phyloP scores from a whole-genome alignment of 2,888 invertebrate genomes.

The Trichogramma evanescens region DNA sequence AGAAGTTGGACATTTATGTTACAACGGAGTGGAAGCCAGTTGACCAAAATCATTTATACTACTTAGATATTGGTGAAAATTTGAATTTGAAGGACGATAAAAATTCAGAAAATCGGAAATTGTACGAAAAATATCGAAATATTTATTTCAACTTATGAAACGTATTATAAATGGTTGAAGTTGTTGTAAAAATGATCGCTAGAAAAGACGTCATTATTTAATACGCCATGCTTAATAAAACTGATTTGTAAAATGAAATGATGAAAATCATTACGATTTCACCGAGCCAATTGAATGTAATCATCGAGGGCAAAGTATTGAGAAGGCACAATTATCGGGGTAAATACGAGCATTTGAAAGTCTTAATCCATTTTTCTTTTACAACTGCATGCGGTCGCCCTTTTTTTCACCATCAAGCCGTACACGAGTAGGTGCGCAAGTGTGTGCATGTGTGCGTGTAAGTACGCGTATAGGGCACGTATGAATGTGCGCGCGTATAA shows the following conservation, averaged over 20 bases:
- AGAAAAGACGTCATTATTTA: too few species aligned
- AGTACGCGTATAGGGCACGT: not conserved
- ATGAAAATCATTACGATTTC: too few species aligned
- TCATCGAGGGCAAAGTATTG: too few species aligned
- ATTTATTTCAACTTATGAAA: not conserved
- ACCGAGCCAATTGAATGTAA: too few species aligned
- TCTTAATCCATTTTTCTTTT: too few species aligned
- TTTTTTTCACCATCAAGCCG: too few species aligned
- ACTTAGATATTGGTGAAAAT: conserved; percentile 28
- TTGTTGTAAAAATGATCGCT: conserved; percentile 10
- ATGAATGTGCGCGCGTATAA: conserved; percentile 18
- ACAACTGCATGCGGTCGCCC: too few species aligned
- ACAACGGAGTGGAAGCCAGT: conserved; percentile 27
- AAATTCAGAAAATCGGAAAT: not conserved
- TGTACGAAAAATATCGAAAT: conserved; percentile 2
- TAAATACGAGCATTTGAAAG: too few species aligned
- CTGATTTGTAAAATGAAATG: too few species aligned
- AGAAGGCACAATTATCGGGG: too few species aligned
- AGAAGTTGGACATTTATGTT: conserved; percentile 23
- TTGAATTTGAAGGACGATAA: conserved; percentile 15
- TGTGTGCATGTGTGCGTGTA: not conserved
- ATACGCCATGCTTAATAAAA: too few species aligned
- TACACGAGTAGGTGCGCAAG: not conserved
- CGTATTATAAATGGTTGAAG: conserved; percentile 8
- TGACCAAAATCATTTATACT: conserved; percentile 19